Evolutionary conservation across 1,140 invertebrate species (phyloP).

Genomic region (Zaprionus camerounensis): DNA sequence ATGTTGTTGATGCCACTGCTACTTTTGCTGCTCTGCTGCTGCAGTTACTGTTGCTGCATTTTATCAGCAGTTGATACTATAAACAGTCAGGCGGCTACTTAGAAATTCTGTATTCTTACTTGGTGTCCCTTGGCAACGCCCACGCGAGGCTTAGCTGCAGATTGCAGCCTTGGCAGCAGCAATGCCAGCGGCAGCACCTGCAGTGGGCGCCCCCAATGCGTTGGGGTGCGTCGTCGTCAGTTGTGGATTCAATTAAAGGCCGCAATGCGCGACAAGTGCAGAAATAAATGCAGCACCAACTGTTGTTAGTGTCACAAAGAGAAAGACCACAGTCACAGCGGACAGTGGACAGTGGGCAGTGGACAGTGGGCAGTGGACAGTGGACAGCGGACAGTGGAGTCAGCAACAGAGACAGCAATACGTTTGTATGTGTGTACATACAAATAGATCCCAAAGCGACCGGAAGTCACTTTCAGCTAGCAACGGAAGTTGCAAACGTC

Average conservation of each 20-base stretch:
- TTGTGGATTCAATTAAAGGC: too few relatives aligned
- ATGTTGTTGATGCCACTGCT: not conserved
- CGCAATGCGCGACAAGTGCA: not conserved
- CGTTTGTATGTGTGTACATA: conserved; percentile 3
- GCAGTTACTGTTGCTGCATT: not conserved
- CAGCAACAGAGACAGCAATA: not conserved
- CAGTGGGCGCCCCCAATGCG: not conserved
- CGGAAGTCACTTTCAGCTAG: conserved; percentile 71
- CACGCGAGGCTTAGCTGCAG: not conserved
- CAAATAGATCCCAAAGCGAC: conserved; percentile 59
- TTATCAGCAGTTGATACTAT: conserved; percentile 17
- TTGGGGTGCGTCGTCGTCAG: conserved; percentile 34
- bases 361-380: too few relatives aligned
- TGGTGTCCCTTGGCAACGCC: conserved; percentile 4
- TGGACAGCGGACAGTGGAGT: not conserved
- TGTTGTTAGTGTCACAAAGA: not conserved
- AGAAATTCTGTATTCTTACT: conserved; percentile 53
- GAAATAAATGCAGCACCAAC: not conserved
- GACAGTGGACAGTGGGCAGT: not conserved
- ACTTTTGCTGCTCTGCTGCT: too few relatives aligned
- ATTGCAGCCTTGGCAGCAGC: not conserved
- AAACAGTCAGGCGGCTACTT: conserved; percentile 23
- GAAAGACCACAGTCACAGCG: not conserved
- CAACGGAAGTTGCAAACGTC: conserved; percentile 75
- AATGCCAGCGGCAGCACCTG: too few relatives aligned